Evolutionary conservation across 1,140 invertebrate genomes (phyloP).

Genomic region (Caenorhabditis remanei): DNA sequence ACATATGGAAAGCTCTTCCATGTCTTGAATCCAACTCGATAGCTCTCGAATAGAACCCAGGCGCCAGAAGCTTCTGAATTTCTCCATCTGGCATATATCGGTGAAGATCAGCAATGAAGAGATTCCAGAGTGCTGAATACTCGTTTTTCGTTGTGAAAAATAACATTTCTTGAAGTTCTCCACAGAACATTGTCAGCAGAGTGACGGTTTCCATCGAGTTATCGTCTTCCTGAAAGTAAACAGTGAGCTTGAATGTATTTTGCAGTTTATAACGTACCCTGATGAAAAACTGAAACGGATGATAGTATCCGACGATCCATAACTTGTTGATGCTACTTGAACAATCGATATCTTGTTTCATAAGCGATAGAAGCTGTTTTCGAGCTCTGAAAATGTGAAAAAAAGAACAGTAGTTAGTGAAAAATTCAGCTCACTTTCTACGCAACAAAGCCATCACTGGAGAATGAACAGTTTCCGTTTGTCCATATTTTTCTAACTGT

Average conservation of each 20-base stretch:
- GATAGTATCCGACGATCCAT: conserved; percentile 29
- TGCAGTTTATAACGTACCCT: not conserved
- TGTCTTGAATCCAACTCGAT: not conserved
- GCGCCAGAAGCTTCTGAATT: not conserved
- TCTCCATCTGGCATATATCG: conserved; percentile 26
- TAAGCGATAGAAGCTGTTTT: conserved; percentile 1
- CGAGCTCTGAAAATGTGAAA: conserved; percentile 15
- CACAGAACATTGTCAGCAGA: conserved; percentile 43
- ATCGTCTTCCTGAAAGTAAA: not conserved
- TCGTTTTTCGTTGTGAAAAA: not conserved
- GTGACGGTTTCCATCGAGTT: not conserved
- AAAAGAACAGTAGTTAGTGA: not conserved
- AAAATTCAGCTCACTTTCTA: not conserved
- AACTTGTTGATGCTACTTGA: conserved; percentile 26
- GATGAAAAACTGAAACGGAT: conserved; percentile 19
- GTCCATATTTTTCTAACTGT: conserved; percentile 10
- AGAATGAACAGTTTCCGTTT: conserved; percentile 16
- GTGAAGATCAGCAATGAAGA: conserved; percentile 32
- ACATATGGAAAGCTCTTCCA: conserved; percentile 23
- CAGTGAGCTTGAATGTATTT: no score
- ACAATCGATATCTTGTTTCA: not conserved
- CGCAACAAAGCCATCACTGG: conserved; percentile 16
- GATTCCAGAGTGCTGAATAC: not conserved
- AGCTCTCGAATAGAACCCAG: conserved; percentile 19
- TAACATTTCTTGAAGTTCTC: conserved; percentile 37